Conservation (phyloP, 2,888 invertebrate genomes). For the Lithosia quadra region DNA sequence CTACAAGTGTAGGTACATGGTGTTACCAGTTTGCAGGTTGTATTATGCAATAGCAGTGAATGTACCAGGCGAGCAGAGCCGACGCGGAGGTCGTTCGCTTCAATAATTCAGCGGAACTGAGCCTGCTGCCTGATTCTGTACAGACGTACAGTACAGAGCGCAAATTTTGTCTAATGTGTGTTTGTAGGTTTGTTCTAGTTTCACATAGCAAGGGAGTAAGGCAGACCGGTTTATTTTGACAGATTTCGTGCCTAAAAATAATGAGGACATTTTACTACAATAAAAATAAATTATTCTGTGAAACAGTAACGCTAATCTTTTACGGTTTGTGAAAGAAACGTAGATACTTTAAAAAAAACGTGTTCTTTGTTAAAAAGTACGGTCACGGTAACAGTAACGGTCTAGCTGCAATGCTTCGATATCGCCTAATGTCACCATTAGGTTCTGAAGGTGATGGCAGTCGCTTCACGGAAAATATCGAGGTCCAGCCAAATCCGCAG, state of each 20-base stretch:
- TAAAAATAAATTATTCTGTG: neutral
- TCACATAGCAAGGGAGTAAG: neutral
- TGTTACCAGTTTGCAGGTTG: constrained; percentile 52
- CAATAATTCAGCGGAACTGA: constrained; percentile 68
- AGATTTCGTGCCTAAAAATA: neutral
- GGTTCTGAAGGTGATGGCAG: too few species aligned
- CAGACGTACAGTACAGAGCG: neutral
- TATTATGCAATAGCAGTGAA: constrained; percentile 62
- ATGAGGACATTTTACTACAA: too few species aligned
- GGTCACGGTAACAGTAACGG: too few species aligned
- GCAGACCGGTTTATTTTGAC: neutral
- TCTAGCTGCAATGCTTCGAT: too few species aligned
- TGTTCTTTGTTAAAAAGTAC: too few species aligned
- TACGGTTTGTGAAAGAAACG: too few species aligned
- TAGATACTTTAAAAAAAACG: too few species aligned
- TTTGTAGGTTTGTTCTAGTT: neutral
- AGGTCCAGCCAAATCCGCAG: too few species aligned
- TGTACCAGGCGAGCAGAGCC: constrained; percentile 64
- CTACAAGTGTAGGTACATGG: constrained; percentile 14
- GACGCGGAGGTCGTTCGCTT: constrained; percentile 60
- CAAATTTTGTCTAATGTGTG: neutral
- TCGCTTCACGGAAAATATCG: too few species aligned
- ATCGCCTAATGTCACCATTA: too few species aligned
- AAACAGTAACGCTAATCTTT: neutral
- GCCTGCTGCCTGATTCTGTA: constrained; percentile 52